These are phyloP conservation scores for Piprites chloris DNA, from an alignment of 2,113 vertebrate species.

Conservation along the genomic window DNA sequence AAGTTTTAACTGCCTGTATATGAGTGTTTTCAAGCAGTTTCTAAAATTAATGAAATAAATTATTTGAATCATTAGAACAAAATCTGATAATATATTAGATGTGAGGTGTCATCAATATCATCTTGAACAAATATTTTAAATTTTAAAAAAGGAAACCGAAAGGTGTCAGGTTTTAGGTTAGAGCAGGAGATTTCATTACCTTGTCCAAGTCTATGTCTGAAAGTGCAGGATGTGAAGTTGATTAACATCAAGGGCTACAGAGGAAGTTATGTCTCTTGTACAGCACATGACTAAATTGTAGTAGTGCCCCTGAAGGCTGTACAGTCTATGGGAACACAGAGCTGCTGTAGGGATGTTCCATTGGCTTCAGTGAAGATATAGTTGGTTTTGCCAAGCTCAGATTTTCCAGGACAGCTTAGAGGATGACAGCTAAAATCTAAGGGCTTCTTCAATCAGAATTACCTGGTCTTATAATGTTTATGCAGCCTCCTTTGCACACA, in stretches of 20 bases:
- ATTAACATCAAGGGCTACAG: background rate
- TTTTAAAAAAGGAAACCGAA: background rate
- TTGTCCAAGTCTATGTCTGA: background rate
- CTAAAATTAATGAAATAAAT: background rate
- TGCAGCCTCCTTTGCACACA: background rate
- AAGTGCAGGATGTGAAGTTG: background rate
- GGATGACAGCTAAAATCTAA: background rate
- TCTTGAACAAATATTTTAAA: background rate
- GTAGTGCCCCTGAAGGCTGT: background rate
- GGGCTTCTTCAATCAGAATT: background rate
- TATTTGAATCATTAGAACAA: background rate
- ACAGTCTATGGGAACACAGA: background rate
- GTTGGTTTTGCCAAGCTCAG: background rate
- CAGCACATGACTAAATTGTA: fast-evolving
- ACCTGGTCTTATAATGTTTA: background rate
- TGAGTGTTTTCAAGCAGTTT: background rate
- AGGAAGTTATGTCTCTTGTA: background rate
- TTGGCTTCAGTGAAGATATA: background rate
- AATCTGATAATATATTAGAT: background rate
- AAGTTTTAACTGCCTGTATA: background rate
- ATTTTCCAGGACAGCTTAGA: background rate
- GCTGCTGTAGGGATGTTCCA: background rate
- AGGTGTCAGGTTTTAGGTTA: background rate
- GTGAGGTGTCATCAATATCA: background rate
- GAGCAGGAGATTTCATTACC: background rate